Conservation (phyloP, 2,113 vertebrate species). For the Onychorhynchus coronatus region DNA sequence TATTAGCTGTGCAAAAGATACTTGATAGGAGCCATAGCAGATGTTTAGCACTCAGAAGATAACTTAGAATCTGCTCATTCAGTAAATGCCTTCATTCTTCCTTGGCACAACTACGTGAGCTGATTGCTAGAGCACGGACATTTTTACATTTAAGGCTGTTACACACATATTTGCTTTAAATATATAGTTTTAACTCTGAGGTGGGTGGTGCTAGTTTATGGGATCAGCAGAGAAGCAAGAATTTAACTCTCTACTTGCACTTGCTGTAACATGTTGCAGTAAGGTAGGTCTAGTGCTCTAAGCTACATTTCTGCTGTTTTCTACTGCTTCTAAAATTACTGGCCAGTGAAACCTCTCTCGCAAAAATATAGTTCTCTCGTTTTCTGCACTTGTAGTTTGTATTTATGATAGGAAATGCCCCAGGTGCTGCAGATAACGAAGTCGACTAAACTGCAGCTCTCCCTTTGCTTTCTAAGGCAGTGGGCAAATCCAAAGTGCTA, state of each 20-base stretch:
- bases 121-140: not conserved
- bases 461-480: conserved; percentile 12
- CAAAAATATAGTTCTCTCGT: not conserved
- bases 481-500: conserved; percentile 3
- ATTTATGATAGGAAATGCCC: not conserved
- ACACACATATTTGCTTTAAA: conserved; percentile 41
- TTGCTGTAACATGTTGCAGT: not conserved
- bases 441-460: not conserved
- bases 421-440: not conserved
- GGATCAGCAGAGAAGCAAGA: conserved; percentile 18
- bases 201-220: conserved; percentile 48
- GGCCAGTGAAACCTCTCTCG: not conserved
- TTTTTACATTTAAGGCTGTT: conserved; percentile 24
- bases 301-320: not conserved
- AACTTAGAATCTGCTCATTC: conserved; percentile 70
- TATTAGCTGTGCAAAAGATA: conserved; percentile 65
- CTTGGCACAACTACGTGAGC: conserved; percentile 12
- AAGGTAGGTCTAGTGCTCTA: not conserved
- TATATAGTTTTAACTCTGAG: not conserved
- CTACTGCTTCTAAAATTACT: not conserved
- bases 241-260: conserved; percentile 47
- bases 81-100: conserved; percentile 67
- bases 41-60: conserved; percentile 61
- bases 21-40: conserved; percentile 66
- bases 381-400: not conserved